Evolutionary conservation across 2,888 invertebrate species (phyloP).

Genomic region (Microplitis deprimator): DNA sequence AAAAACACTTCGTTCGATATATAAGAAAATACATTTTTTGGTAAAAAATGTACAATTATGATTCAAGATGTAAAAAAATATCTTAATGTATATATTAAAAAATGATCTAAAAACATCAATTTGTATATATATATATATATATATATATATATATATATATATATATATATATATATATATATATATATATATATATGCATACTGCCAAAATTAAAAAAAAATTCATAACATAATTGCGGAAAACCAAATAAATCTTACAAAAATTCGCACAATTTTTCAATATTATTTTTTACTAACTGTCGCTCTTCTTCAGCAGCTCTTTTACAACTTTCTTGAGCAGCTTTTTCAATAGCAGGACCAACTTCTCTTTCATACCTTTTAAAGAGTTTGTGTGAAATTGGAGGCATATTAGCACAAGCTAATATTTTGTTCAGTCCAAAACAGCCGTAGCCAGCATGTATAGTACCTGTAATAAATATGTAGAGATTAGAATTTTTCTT

Average conservation of each 20-base stretch:
- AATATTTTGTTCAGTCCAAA: no score
- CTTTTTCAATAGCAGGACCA: slow-evolving; percentile 16
- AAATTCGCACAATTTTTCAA: slow-evolving; percentile 29
- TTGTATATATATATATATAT: no score
- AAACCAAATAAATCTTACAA: slow-evolving; percentile 5
- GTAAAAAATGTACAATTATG: slow-evolving; percentile 20
- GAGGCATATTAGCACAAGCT: no score
- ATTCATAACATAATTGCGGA: neutral
- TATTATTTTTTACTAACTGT: slow-evolving; percentile 23
- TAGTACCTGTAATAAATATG: no score
- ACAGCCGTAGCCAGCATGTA: no score
- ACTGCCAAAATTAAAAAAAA: neutral
- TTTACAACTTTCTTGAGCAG: slow-evolving; percentile 12
- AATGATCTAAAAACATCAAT: neutral
- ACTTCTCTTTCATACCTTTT: slow-evolving; percentile 23
- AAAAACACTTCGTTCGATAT: neutral
- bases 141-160: no score
- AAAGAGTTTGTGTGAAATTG: no score
- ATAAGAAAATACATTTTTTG: slow-evolving; percentile 16
- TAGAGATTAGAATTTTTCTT: no score
- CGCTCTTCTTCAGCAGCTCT: slow-evolving; percentile 21
- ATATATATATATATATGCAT: no score
- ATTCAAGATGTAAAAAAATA: neutral
- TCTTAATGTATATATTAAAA: neutral
- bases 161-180: no score